These are phyloP conservation scores for human DNA, from an alignment of 2,113 vertebrate species.

Conservation along the genomic window GRCh38 chr16:65459501-65460000, in stretches of 20 bases:
- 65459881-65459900: not conserved
- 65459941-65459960: not conserved
- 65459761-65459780: not conserved
- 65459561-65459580: not conserved
- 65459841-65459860: not conserved
- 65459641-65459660: not conserved
- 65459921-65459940: not conserved
- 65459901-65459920: not conserved
- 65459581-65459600: not conserved
- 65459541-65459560: not conserved
- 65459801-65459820: not conserved
- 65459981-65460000: not conserved
- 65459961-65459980: not conserved
- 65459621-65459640: not conserved
- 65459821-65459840: not conserved
- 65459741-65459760: not conserved
- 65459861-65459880: fast-evolving
- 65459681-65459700: not conserved
- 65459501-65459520: not conserved
- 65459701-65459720: not conserved
- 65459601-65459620: not conserved
- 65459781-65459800: not conserved
- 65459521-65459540: not conserved
- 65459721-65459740: not conserved
- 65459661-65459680: not conserved